Base-by-base conservation (phyloP, 2,797 vertebrate species). In the Falco concolor region DNA sequence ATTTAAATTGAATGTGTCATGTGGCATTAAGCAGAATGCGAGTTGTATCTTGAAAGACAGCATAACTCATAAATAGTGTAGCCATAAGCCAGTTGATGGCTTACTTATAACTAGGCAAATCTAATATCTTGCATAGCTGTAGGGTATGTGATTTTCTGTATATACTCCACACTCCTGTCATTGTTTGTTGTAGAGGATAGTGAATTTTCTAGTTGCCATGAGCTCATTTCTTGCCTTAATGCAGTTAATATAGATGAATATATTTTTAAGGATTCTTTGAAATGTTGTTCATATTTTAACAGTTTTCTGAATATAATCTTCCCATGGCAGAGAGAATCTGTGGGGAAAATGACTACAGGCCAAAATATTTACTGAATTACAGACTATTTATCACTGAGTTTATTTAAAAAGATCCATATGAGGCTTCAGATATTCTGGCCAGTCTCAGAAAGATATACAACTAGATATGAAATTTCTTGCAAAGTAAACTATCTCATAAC, bases 81-180 rank as follows among this genome's bases (percentile, higher is more conserved):
- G 87, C 93, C 91, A 68, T 90, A 93, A 97, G 83, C 76, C 45
- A 87, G 63, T 10, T 86, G 95, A 90, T 96, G 83, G 63, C 77
- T 93, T 94, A 87, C 83, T 91, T 95, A 95, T 79, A 95, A 84
- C 85, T 57, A 89, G 68, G 85, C 52, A 95, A 96, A 96, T 95
- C 90, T 96, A 96, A 96, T 96, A 97, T 91, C 85, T 77, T 91
- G 20, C 83, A 76, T 93, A 89, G 96, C 96, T 95, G 85, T 64
- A 95, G 94, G 96, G 80, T 60, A 82, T 93, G 83, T 74, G 91
- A 90, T 96, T 95, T 96, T 96, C 91, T 92, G 50, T 90, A 27
- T 81, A 34, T 90, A 50, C 54, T 82, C 77, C 72, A 78, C 44
- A 88, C 25, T 88, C 45, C 83, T 84, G 63, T 82, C 93, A 82